phyloP scores from a whole-genome alignment of 2,888 invertebrate genomes.

The Zaprionus bogoriensis region DNA sequence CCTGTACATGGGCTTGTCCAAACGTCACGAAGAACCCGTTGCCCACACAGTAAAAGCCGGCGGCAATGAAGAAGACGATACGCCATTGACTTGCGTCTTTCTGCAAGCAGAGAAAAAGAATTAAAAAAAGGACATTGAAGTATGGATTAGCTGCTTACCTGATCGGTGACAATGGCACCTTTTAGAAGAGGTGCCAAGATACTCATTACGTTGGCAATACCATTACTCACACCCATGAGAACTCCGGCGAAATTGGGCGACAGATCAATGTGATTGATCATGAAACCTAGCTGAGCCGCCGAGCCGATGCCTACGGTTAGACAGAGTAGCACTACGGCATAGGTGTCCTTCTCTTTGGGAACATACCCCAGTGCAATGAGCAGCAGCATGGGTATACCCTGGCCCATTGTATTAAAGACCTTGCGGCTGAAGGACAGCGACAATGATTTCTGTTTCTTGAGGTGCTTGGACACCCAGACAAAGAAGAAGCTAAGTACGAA shows the following conservation, averaged over 20 bases:
- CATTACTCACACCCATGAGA: slow-evolving; percentile 88
- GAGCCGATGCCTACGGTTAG: slow-evolving; percentile 86
- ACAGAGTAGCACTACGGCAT: slow-evolving; percentile 84
- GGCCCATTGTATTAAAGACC: slow-evolving; percentile 80
- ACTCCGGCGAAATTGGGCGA: slow-evolving; percentile 88
- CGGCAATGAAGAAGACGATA: slow-evolving; percentile 88
- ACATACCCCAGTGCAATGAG: slow-evolving; percentile 85
- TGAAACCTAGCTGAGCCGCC: slow-evolving; percentile 84
- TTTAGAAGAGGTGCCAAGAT: slow-evolving; percentile 86
- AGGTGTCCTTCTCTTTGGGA: slow-evolving; percentile 67
- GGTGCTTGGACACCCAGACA: slow-evolving; percentile 83
- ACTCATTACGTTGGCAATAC: slow-evolving; percentile 86
- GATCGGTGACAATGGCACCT: slow-evolving; percentile 85
- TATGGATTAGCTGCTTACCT: slow-evolving; percentile 80
- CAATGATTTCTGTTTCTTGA: slow-evolving; percentile 80
- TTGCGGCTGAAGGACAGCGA: slow-evolving; percentile 80
- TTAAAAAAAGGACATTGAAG: neutral
- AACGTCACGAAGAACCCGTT: slow-evolving; percentile 88
- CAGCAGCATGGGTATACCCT: slow-evolving; percentile 84
- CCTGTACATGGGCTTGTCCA: slow-evolving; percentile 86
- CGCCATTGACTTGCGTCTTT: slow-evolving; percentile 88
- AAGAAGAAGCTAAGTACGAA: slow-evolving; percentile 84
- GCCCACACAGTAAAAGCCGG: slow-evolving; percentile 87
- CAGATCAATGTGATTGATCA: slow-evolving; percentile 87
- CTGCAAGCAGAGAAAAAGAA: slow-evolving; percentile 82